Evolutionary conservation across 2,888 invertebrate species (phyloP), one percentile per base, ranked within the genome.

Genomic region (Microctonus aethiopoides): DNA sequence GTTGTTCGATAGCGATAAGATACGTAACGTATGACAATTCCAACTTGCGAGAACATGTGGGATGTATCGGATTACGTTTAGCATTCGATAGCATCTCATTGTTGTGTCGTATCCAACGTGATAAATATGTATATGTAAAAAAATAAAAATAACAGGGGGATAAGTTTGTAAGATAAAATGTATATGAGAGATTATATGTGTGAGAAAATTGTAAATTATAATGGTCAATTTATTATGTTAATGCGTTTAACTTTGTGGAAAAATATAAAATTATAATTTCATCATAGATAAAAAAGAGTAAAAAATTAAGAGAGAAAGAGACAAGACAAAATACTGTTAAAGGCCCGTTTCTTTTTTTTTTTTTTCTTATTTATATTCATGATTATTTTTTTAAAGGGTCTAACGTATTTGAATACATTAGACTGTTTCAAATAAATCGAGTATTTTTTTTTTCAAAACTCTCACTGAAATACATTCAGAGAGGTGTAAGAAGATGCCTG

Each of bases 51-150:
- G 46, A 63, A 63, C 51, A 63, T 51, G 51, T 51, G 62, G 62
- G 51, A 46, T 32, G 51, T 63, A 63, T 63, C 51, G 29, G 62
- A 51, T 51, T 63, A 51, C 46, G 46, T 29, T 54, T n/a, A n/a
- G 39, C 24, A n/a, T 36, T 10, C 41, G 62, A 63, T 63, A 63
- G 51, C 62, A 63, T 63, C 62, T 51, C 51, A 63, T 63, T 63
- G 62, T 61, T 63, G 22, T 46, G 51, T 39, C 41, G 34, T 41
- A 24, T 46, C 20, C 51, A 32, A 32, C 34, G 16, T 32, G 32
- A 46, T 46, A 63, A 4, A 46, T 7, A 39, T n/a, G n/a, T 39
- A 39, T n/a, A 46, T 7, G 46, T 29, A 32, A 4, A 10, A 6
- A 20, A 10, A 10, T 29, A 32, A n/a, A 56, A 26, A 11, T 13